Evolutionary conservation across 2,888 invertebrate genomes (phyloP).

Genomic region (Melanotus villosus): DNA sequence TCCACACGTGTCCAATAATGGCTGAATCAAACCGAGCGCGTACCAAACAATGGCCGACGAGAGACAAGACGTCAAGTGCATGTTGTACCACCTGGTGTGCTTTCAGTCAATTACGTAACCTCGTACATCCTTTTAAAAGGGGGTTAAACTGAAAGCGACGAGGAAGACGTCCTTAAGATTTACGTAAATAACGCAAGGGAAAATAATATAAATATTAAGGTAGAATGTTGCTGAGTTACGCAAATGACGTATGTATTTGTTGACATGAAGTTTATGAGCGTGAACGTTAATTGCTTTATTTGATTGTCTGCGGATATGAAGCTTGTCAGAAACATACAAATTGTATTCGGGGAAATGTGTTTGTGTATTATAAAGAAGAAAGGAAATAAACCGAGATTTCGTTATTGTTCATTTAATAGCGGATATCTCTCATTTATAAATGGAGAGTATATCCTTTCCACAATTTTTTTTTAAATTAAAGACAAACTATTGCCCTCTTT

Average conservation of each 20-base stretch:
- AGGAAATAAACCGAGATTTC: too few relatives aligned
- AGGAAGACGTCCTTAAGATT: neutral
- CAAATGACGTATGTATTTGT: constrained; percentile 16
- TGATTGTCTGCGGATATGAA: constrained; percentile 17
- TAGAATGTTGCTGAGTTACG: constrained; percentile 1
- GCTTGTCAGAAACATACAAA: constrained; percentile 7
- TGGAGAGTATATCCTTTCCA: too few relatives aligned
- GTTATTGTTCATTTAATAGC: too few relatives aligned
- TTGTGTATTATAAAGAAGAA: neutral
- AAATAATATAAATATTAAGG: neutral
- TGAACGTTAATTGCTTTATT: constrained; percentile 19
- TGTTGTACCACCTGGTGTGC: constrained; percentile 52
- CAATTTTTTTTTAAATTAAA: too few relatives aligned
- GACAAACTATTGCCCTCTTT: too few relatives aligned
- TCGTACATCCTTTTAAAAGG: neutral
- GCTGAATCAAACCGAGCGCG: constrained; percentile 48
- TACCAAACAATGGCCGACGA: constrained; percentile 49
- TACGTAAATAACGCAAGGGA: neutral
- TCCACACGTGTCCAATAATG: constrained; percentile 47
- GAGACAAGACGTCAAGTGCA: constrained; percentile 51
- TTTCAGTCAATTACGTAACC: constrained; percentile 36
- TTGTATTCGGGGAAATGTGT: neutral
- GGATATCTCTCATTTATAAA: too few relatives aligned
- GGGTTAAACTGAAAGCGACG: neutral
- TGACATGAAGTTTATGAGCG: constrained; percentile 28